These are phyloP conservation scores for Eupithecia tripunctaria DNA, from an alignment of 2,888 invertebrate species.

Conservation along the genomic window DNA sequence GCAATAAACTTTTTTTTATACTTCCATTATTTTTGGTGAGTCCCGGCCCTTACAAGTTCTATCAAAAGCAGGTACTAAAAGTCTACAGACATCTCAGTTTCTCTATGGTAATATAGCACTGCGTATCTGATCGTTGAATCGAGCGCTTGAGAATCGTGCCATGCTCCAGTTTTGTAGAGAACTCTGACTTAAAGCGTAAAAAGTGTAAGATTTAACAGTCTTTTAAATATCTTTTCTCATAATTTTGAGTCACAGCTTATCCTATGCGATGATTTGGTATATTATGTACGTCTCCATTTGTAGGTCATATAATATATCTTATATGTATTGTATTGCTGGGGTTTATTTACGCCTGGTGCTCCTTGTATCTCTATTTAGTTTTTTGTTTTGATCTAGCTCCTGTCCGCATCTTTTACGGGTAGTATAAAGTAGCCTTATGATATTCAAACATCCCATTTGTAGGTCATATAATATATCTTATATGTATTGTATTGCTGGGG, in stretches of 20 bases:
- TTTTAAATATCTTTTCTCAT: conserved; percentile 10
- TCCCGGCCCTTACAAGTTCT: neutral
- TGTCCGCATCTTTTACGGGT: no score
- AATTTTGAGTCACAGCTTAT: neutral
- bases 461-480: neutral
- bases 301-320: neutral
- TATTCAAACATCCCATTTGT: no score
- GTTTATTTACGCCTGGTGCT: no score
- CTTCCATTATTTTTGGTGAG: neutral
- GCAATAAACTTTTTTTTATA: no score
- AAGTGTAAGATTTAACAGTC: no score
- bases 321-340: neutral
- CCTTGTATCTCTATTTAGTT: neutral
- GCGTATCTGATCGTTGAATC: conserved; percentile 31
- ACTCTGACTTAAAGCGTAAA: conserved; percentile 15
- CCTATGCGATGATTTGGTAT: neutral
- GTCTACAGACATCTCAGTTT: neutral
- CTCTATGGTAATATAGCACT: conserved; percentile 30
- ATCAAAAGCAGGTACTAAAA: neutral
- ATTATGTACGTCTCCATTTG: neutral
- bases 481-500: neutral
- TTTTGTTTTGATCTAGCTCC: no score
- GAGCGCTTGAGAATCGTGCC: conserved; percentile 36
- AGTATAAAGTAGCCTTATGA: no score
- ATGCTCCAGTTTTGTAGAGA: conserved; percentile 30